Evolutionary conservation across 1,140 invertebrate species (phyloP).

Genomic region (Nautilus pompilius): DNA sequence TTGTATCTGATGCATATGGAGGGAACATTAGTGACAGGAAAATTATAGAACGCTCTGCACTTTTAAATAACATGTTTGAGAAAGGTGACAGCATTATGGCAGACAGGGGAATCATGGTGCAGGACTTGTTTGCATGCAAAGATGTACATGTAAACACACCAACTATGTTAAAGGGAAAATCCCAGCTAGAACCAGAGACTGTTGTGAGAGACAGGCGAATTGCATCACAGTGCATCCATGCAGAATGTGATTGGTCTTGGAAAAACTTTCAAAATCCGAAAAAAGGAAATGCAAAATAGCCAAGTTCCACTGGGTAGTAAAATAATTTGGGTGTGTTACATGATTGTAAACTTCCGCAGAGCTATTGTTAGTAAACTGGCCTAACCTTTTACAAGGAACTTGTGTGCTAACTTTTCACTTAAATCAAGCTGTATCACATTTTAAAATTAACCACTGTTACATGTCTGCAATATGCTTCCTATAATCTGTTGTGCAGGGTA

Average conservation of each 20-base stretch:
- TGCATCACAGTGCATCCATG: slow-evolving; percentile 17
- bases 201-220: slow-evolving; percentile 17
- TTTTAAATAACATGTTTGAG: slow-evolving; percentile 11
- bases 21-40: slow-evolving; percentile 19
- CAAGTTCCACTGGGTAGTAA: slow-evolving; percentile 5
- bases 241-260: slow-evolving; percentile 20
- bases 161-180: slow-evolving; percentile 20
- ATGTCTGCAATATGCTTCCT: too few relatives aligned
- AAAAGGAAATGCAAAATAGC: slow-evolving; percentile 3
- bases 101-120: slow-evolving; percentile 22
- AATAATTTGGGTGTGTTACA: slow-evolving; percentile 18
- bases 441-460: too few relatives aligned
- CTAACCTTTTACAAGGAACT: too few relatives aligned
- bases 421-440: too few relatives aligned
- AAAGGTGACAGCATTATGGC: slow-evolving; percentile 23
- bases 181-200: slow-evolving; percentile 15
- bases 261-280: slow-evolving; percentile 21
- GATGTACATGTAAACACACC: slow-evolving; percentile 25
- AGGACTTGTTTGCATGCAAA: slow-evolving; percentile 20
- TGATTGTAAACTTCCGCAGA: slow-evolving; percentile 16
- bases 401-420: too few relatives aligned
- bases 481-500: too few relatives aligned
- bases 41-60: slow-evolving; percentile 15
- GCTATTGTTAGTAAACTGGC: slow-evolving; percentile 17
- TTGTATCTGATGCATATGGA: slow-evolving; percentile 16